phyloP scores from a whole-genome alignment of 2,888 invertebrate genomes.

The Noctua fimbriata region DNA sequence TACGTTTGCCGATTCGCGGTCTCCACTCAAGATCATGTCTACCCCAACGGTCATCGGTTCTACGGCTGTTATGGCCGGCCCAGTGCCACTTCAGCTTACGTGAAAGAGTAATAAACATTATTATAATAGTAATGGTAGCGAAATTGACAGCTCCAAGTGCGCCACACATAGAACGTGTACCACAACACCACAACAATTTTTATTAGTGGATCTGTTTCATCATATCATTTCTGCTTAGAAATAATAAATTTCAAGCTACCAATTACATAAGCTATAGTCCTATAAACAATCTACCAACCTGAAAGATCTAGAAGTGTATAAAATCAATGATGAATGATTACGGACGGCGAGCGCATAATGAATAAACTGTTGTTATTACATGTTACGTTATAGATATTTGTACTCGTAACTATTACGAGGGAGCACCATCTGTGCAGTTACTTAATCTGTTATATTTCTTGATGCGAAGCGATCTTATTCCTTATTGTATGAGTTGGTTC shows the following conservation, averaged over 20 bases:
- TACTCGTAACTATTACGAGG: conserved; percentile 52
- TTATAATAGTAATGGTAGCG: too few species aligned
- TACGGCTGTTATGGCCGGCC: too few species aligned
- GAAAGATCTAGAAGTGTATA: conserved; percentile 43
- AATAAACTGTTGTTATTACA: conserved; percentile 49
- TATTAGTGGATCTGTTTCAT: not conserved
- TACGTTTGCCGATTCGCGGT: too few species aligned
- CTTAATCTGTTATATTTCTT: conserved; percentile 44
- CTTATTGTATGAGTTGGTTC: not conserved
- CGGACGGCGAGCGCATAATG: conserved; percentile 46
- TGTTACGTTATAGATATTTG: conserved; percentile 49
- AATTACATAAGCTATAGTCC: conserved; percentile 19
- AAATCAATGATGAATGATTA: conserved; percentile 57
- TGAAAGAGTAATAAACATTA: too few species aligned
- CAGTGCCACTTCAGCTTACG: too few species aligned
- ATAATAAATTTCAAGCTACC: not conserved
- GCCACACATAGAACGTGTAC: too few species aligned
- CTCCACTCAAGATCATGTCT: too few species aligned
- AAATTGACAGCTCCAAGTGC: too few species aligned
- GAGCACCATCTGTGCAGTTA: conserved; percentile 35
- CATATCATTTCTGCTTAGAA: not conserved
- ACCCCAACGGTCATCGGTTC: too few species aligned
- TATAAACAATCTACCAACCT: conserved; percentile 22
- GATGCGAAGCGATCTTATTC: conserved; percentile 29
- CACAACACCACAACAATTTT: too few species aligned